These are phyloP conservation scores for Ophioninae sp. DNA, from an alignment of 2,888 invertebrate genomes.

Conservation along the genomic window DNA sequence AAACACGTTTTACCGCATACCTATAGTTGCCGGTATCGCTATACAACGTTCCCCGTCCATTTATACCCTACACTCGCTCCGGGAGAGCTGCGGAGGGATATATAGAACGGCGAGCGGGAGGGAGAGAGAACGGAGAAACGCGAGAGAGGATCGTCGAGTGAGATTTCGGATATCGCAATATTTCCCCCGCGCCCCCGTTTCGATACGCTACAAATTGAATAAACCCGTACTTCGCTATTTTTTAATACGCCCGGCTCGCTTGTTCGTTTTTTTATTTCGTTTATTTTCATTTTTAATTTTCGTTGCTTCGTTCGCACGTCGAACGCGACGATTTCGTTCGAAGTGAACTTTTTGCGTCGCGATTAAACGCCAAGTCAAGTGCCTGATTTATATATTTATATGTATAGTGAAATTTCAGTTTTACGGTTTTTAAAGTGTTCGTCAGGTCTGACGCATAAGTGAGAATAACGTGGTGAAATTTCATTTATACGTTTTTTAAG, in stretches of 20 bases:
- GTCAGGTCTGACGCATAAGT: no score
- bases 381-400: no score
- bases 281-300: neutral
- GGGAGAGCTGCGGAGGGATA: conserved; percentile 17
- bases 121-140: conserved; percentile 11
- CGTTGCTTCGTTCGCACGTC: no score
- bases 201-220: conserved; percentile 34
- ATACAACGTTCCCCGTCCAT: conserved; percentile 33
- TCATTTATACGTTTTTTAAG: no score
- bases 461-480: no score
- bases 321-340: no score
- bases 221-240: conserved; percentile 15
- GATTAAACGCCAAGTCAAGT: no score
- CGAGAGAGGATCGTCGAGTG: conserved; percentile 45
- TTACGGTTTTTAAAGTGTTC: no score
- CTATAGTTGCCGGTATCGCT: conserved; percentile 8
- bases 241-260: neutral
- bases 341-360: no score
- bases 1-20: conserved; percentile 59
- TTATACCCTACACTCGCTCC: conserved; percentile 36
- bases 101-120: neutral
- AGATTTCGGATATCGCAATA: conserved; percentile 45
- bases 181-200: conserved; percentile 1
- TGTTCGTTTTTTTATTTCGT: no score
- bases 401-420: no score